A percentile compares a stretch with the other conserved stretches of the same genome.
Evolutionary conservation across 2,888 invertebrate genomes (phyloP).

Genomic region (Spilarctia lutea): DNA sequence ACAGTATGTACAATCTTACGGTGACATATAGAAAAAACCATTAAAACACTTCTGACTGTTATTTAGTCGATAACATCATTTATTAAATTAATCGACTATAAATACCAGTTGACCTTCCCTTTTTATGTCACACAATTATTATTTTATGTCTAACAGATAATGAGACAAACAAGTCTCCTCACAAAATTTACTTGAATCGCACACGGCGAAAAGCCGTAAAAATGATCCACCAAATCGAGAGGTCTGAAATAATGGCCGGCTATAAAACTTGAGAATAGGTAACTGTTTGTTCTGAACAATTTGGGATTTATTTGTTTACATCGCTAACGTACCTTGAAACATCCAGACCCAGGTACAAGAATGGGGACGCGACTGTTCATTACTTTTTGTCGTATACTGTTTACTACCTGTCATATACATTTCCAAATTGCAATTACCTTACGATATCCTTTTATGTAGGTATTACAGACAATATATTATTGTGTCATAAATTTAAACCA

Average conservation of each 20-base stretch:
- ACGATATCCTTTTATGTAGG: neutral
- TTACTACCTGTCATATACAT: neutral
- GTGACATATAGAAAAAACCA: neutral
- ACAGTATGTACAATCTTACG: neutral
- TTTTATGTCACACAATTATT: constrained; percentile 45
- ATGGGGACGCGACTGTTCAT: constrained; percentile 21
- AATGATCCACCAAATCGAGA: constrained; percentile 54
- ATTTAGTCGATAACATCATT: constrained; percentile 33
- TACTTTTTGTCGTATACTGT: constrained; percentile 25
- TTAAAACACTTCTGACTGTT: constrained; percentile 26
- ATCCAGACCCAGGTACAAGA: constrained; percentile 30
- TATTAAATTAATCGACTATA: constrained; percentile 52
- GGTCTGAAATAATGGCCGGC: constrained; percentile 51
- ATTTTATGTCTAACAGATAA: constrained; percentile 47
- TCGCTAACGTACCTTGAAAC: constrained; percentile 34
- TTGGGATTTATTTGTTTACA: constrained; percentile 61
- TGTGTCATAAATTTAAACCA: neutral
- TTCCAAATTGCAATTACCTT: neutral
- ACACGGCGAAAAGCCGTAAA: constrained; percentile 42
- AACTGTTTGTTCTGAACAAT: constrained; percentile 55
- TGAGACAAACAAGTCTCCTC: constrained; percentile 40
- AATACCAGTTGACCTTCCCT: constrained; percentile 43
- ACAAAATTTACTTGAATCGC: constrained; percentile 27
- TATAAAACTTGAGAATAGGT: constrained; percentile 55
- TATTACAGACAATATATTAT: neutral